Base-by-base conservation (phyloP, 1,140 invertebrate species). In the Prorops nasuta region DNA sequence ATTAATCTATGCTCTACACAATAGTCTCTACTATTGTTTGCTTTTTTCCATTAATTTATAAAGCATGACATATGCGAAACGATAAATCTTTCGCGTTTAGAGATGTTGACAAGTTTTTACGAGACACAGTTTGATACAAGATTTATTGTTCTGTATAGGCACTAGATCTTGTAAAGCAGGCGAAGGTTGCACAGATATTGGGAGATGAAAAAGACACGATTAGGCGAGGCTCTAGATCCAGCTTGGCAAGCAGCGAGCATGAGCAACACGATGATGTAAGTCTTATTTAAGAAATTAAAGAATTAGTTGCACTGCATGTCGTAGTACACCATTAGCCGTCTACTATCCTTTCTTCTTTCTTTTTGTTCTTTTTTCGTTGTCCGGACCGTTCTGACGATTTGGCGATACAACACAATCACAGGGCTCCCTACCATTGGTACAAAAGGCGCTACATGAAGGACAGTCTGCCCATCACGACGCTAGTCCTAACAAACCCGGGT, bases 141-240 rank as follows among this genome's bases (percentile, higher is more conserved):
- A 51, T 36, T 41, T 54, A 39, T 58, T 49, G 44, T 58, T 61
- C 21, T 57, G 68, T 51, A 41, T 68, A 91, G 88, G 90, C 90
- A 48, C 81, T 93, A 74, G 91, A 94, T 80, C 86, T 94, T 60
- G 90, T 93, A 52, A 92, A 93, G 78, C 91, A 94, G 80, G 86
- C 91, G 20, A 91, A 92, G 73, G 86, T 91, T 48, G 83, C 83
- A 39, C 85, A 88, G 67, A 81, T 89, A 54, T 70, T 89, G 52
- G 81, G 81, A 8, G 74, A 77, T n/a, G 75, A 76, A n/a, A 76
- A 75, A 40, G 60, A 66, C 2, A 58, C 64, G 15, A 69, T 63
- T 35, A 69, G 75, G 45, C 74, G 75, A 39, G 73, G 73, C 35
- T 77, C 74, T 17, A 67, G 71, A 19, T 71, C 75, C 35, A 77